These are phyloP conservation scores for Horisme vitalbata DNA, from an alignment of 2,888 invertebrate species.

Conservation along the genomic window DNA sequence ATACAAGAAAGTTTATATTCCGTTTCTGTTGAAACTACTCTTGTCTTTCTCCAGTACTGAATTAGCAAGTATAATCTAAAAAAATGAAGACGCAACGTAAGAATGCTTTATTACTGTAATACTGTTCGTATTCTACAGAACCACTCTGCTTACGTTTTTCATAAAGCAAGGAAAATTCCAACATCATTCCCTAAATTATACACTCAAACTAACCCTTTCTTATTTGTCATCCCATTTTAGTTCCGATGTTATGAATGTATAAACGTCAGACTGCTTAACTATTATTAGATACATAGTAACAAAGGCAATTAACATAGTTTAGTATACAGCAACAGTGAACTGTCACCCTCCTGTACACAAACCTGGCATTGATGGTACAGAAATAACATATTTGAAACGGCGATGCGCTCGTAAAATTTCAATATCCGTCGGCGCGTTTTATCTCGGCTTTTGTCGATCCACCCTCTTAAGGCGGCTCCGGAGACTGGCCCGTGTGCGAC, in stretches of 20 bases:
- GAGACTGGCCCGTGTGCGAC: background rate
- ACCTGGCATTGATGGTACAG: conserved; percentile 35
- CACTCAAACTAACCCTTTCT: conserved; percentile 2
- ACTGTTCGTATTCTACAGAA: too few species aligned
- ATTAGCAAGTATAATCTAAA: too few species aligned
- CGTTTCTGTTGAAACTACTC: too few species aligned
- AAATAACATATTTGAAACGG: conserved; percentile 36
- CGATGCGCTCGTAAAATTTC: conserved; percentile 33
- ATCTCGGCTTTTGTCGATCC: conserved; percentile 23
- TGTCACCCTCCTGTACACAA: conserved; percentile 30
- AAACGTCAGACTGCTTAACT: background rate
- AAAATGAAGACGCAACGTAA: too few species aligned
- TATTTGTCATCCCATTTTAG: conserved; percentile 5
- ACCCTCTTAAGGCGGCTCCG: conserved; percentile 1
- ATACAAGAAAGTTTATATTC: too few species aligned
- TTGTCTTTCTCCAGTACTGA: too few species aligned
- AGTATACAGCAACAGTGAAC: conserved; percentile 3
- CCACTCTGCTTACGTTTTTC: too few species aligned
- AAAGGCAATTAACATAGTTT: conserved; percentile 10
- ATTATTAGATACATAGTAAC: conserved; percentile 7
- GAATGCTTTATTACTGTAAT: too few species aligned
- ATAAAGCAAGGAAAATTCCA: too few species aligned
- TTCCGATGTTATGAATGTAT: background rate
- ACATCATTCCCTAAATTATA: too few species aligned
- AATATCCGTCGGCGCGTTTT: conserved; percentile 30